Evolutionary conservation across 2,113 vertebrate genomes (phyloP).

Genomic region (Gymnobelideus leadbeateri): DNA sequence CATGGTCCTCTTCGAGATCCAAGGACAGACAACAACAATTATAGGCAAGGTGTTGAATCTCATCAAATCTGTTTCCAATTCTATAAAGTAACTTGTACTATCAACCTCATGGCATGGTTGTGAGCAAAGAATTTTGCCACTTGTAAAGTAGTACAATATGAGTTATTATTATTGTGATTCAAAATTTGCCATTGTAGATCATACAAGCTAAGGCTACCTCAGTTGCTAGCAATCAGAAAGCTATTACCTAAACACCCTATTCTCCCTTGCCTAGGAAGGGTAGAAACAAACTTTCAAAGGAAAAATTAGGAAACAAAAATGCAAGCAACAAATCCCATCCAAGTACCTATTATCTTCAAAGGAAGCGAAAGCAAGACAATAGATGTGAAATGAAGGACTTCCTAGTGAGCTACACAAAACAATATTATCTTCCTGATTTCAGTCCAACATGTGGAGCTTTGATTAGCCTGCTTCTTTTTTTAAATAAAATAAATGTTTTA

Average conservation of each 20-base stretch:
- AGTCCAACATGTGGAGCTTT: neutral
- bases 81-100: neutral
- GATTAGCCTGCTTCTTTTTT: neutral
- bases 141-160: neutral
- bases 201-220: neutral
- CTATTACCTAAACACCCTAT: neutral
- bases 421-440: neutral
- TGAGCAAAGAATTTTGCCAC: neutral
- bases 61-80: neutral
- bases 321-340: neutral
- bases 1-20: too few species aligned
- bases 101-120: neutral
- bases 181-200: neutral
- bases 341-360: neutral
- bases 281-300: neutral
- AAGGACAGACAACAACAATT: neutral
- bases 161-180: neutral
- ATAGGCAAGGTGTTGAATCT: neutral
- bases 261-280: neutral
- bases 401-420: neutral
- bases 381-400: neutral
- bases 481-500: neutral
- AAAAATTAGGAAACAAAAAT: neutral
- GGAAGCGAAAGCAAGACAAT: neutral
- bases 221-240: neutral